Evolutionary conservation across 53 echinoderm and acorn worm genomes (phyloP).

Genomic region (Zoroaster sp.): DNA sequence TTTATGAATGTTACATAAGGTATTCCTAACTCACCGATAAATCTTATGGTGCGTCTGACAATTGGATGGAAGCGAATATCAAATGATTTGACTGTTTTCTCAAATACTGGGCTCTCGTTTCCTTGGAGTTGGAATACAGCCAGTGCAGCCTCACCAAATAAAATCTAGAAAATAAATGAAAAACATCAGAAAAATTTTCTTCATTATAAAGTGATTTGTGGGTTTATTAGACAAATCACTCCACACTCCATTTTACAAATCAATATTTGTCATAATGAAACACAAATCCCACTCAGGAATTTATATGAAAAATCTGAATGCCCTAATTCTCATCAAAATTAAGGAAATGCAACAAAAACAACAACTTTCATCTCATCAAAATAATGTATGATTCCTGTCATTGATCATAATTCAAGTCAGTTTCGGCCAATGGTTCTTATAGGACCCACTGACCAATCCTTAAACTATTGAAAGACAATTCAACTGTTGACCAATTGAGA

Average conservation of each 20-base stretch:
- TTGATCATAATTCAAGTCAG: no score
- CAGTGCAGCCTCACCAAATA: slow-evolving; percentile 88
- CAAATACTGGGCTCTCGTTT: slow-evolving; percentile 59
- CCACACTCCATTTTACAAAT: neutral
- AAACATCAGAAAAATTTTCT: neutral
- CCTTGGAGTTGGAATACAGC: slow-evolving; percentile 81
- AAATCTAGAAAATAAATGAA: slow-evolving; percentile 41
- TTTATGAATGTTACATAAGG: no score
- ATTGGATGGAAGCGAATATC: slow-evolving; percentile 75
- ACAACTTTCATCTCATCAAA: no score
- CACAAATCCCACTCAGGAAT: neutral
- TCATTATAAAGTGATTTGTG: neutral
- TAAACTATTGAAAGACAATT: no score
- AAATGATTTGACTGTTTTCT: slow-evolving; percentile 73
- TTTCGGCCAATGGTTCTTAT: no score
- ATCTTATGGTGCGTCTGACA: slow-evolving; percentile 78
- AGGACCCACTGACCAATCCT: no score
- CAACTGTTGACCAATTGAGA: no score
- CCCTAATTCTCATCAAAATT: no score
- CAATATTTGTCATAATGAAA: neutral
- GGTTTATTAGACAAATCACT: no score
- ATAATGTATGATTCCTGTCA: no score
- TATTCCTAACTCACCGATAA: slow-evolving; percentile 82
- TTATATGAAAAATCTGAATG: neutral
- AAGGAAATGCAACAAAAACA: no score